phyloP scores from a whole-genome alignment of 2,888 invertebrate genomes.

The Aporophyla nigra region DNA sequence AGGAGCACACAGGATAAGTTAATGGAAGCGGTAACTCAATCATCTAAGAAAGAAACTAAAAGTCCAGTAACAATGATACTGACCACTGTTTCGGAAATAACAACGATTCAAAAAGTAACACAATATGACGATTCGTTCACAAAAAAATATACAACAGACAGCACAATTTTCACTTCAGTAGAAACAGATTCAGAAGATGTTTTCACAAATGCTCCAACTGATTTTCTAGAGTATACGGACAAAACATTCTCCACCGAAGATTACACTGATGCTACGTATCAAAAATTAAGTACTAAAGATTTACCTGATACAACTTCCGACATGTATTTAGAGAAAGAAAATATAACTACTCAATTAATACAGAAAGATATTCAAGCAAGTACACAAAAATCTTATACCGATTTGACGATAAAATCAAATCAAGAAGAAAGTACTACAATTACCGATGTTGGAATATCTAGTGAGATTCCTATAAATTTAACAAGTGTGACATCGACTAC shows the following conservation, averaged over 20 bases:
- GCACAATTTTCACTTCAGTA: conserved; percentile 3
- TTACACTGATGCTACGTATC: neutral
- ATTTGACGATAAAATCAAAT: conserved; percentile 3
- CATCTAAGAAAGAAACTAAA: conserved; percentile 3
- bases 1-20: conserved; percentile 16
- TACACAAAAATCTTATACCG: conserved; percentile 31
- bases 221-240: neutral
- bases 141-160: conserved; percentile 11
- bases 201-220: conserved; percentile 29
- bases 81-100: neutral
- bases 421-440: conserved; percentile 16
- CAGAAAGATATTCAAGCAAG: conserved; percentile 13
- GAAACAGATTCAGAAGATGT: conserved; percentile 8
- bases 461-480: conserved; percentile 9
- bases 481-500: neutral
- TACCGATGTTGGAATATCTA: conserved; percentile 4
- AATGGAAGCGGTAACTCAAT: conserved; percentile 17
- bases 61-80: conserved; percentile 6
- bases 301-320: neutral
- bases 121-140: neutral
- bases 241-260: conserved; percentile 1
- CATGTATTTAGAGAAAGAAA: neutral
- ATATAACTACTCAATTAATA: conserved; percentile 22
- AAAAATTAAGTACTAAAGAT: conserved; percentile 17
- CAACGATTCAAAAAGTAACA: conserved; percentile 1